Evolutionary conservation across 1,140 invertebrate species (phyloP).

Genomic region (Papilio aristodemus): DNA sequence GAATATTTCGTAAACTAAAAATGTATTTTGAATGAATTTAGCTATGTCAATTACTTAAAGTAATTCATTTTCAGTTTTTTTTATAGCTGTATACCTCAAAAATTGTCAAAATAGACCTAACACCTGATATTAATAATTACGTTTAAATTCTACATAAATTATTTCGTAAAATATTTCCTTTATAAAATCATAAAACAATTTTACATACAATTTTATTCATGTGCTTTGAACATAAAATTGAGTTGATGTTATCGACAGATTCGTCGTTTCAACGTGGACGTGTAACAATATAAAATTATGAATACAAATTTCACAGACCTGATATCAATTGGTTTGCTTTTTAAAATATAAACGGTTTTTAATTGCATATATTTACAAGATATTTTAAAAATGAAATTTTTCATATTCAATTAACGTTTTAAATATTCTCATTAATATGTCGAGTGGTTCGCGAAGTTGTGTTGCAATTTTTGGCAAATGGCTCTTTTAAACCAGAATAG

Average conservation of each 20-base stretch:
- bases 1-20: too few species aligned
- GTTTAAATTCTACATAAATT: not conserved
- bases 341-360: conserved; percentile 5
- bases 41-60: too few species aligned
- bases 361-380: not conserved
- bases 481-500: too few species aligned
- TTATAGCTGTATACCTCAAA: not conserved
- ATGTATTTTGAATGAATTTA: too few species aligned
- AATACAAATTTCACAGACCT: not conserved
- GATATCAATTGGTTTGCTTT: not conserved
- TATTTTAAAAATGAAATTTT: not conserved
- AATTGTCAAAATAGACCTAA: not conserved
- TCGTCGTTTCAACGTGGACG: not conserved
- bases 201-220: not conserved
- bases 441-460: too few species aligned
- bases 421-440: too few species aligned
- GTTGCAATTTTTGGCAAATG: too few species aligned
- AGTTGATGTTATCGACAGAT: conserved; percentile 16
- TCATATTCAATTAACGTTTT: not conserved
- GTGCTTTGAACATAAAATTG: not conserved
- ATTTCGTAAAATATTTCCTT: not conserved
- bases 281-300: conserved; percentile 1
- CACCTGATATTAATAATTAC: too few species aligned
- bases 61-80: too few species aligned
- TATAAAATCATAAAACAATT: not conserved